phyloP scores from a whole-genome alignment of 2,113 vertebrate genomes.

The Geococcyx californianus region DNA sequence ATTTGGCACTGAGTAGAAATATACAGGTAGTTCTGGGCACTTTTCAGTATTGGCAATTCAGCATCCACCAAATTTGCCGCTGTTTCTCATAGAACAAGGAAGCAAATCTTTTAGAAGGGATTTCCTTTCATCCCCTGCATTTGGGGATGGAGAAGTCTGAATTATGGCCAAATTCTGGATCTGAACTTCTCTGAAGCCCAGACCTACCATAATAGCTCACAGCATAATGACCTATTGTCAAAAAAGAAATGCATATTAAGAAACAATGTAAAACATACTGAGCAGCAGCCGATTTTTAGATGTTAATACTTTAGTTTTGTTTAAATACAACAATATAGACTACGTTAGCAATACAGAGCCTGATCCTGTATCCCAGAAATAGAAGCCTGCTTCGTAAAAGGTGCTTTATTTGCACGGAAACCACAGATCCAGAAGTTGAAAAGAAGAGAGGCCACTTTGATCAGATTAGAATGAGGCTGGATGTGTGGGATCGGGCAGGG shows the following conservation, averaged over 20 bases:
- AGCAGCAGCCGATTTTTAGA: neutral
- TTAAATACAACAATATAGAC: constrained; percentile 26
- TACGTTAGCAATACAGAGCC: constrained; percentile 27
- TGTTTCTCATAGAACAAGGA: neutral
- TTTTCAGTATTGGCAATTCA: neutral
- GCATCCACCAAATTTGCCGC: neutral
- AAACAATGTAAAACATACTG: neutral
- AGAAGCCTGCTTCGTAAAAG: neutral
- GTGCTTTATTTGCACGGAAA: neutral
- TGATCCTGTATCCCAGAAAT: constrained; percentile 28
- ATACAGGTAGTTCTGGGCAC: neutral
- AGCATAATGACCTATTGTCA: neutral
- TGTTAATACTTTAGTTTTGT: constrained; percentile 62
- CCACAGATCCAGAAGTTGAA: neutral
- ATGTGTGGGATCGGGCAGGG: neutral
- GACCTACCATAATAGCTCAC: neutral
- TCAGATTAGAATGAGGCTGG: neutral
- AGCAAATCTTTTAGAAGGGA: neutral
- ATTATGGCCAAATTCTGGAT: neutral
- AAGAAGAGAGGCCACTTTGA: neutral
- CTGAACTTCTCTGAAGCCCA: neutral
- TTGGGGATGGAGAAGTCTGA: neutral
- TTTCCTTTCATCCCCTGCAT: neutral
- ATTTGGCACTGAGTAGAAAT: neutral
- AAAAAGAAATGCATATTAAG: neutral